These are phyloP conservation scores for Ips nitidus DNA, from an alignment of 1,140 invertebrate species.

Conservation along the genomic window DNA sequence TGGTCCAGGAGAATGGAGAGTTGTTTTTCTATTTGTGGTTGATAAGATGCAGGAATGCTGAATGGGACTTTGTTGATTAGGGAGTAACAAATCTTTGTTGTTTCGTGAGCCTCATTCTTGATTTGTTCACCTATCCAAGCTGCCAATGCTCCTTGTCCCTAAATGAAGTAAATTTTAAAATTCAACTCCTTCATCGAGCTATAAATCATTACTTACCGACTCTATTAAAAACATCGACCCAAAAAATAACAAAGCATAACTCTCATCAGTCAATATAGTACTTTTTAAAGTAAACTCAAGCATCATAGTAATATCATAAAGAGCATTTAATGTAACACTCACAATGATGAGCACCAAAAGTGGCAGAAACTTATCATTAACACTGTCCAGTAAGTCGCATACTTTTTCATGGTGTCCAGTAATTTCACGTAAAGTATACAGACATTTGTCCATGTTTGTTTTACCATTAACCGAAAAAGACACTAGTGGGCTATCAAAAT, in stretches of 20 bases:
- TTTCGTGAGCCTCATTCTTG: constrained; percentile 7
- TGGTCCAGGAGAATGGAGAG: constrained; percentile 13
- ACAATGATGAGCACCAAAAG: background rate
- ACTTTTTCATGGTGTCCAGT: background rate
- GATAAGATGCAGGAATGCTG: background rate
- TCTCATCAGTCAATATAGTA: background rate
- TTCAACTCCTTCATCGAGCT: background rate
- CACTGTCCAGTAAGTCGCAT: background rate
- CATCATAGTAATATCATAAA: background rate
- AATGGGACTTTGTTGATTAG: constrained; percentile 14
- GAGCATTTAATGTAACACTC: background rate
- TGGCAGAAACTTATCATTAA: background rate
- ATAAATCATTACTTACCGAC: background rate
- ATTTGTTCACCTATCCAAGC: constrained; percentile 14
- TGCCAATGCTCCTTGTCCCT: constrained; percentile 13
- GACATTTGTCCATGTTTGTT: background rate
- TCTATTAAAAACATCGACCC: background rate
- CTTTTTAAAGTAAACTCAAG: background rate
- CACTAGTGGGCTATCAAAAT: background rate
- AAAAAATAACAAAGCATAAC: background rate
- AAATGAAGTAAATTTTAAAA: background rate
- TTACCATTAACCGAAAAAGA: background rate
- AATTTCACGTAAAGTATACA: background rate
- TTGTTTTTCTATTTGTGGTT: constrained; percentile 1
- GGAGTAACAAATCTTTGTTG: background rate